A percentile compares a stretch with the other conserved stretches of the same genome.
phyloP scores from a whole-genome alignment of 2,113 vertebrate genomes.

The Agelaius phoeniceus region DNA sequence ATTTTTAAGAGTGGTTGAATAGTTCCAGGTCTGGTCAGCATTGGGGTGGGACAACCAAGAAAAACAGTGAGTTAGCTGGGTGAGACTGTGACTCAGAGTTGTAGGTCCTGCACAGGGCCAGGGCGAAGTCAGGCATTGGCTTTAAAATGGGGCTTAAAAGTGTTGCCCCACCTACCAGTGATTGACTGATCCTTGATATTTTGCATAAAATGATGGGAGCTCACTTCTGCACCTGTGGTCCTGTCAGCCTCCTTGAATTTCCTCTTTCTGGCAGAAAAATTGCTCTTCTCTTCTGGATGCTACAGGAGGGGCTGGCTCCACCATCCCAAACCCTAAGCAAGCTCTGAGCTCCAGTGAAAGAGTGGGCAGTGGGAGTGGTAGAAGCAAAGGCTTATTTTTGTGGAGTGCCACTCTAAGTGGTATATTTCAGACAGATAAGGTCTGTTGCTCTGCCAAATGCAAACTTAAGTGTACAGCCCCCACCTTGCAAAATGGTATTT shows the following conservation, averaged over 20 bases:
- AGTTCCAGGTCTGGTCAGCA: not conserved
- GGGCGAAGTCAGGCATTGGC: not conserved
- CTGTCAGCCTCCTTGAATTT: not conserved
- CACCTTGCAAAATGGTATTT: not conserved
- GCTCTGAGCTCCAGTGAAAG: not conserved
- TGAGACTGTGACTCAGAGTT: not conserved
- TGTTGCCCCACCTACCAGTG: not conserved
- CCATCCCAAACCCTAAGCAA: rapidly evolving
- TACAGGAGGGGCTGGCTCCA: not conserved
- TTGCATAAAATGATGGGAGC: not conserved
- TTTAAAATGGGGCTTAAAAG: not conserved
- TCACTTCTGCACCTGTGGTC: not conserved
- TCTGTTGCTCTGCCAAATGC: conserved; percentile 35
- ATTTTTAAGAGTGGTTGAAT: not conserved
- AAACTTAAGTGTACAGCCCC: not conserved
- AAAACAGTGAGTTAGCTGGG: not conserved
- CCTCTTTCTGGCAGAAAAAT: not conserved
- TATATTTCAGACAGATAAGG: conserved; percentile 10
- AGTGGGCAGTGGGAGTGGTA: not conserved
- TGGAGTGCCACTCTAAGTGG: not conserved
- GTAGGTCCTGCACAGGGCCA: not conserved
- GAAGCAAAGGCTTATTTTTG: conserved; percentile 12
- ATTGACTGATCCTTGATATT: not conserved
- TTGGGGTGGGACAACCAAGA: not conserved
- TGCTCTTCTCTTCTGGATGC: not conserved